Conservation (phyloP, 2,797 vertebrate species). For the Sebastolobus altivelis region DNA sequence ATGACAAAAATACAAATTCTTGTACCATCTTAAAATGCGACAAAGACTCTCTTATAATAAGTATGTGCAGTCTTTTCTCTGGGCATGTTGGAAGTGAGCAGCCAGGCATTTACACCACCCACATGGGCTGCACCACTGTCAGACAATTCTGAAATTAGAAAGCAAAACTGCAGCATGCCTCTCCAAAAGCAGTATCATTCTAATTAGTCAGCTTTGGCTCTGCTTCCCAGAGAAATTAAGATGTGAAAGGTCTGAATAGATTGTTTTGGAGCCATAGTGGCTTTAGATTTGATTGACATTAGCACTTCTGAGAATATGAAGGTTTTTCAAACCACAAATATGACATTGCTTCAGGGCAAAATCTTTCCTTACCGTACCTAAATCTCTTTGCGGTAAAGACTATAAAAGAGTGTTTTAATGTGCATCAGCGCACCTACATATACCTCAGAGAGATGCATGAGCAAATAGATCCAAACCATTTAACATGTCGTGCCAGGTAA, state of each 20-base stretch:
- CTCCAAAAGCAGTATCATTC: slow-evolving; percentile 44
- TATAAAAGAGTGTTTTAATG: slow-evolving; percentile 32
- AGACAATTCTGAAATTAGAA: slow-evolving; percentile 66
- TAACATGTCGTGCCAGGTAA: slow-evolving; percentile 18
- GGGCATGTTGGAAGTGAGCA: slow-evolving; percentile 46
- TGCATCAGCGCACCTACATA: slow-evolving; percentile 24
- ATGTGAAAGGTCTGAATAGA: slow-evolving; percentile 41
- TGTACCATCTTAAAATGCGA: slow-evolving; percentile 5
- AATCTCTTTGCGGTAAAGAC: slow-evolving; percentile 17
- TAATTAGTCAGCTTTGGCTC: slow-evolving; percentile 61
- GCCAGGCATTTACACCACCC: slow-evolving; percentile 69
- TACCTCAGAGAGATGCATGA: slow-evolving; percentile 23
- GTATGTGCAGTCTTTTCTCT: slow-evolving; percentile 41
- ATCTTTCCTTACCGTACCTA: not conserved
- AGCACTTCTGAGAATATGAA: slow-evolving; percentile 36
- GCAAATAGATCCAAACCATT: slow-evolving; percentile 37
- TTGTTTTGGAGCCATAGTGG: slow-evolving; percentile 2
- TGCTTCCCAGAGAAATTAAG: slow-evolving; percentile 38
- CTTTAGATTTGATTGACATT: slow-evolving; percentile 38
- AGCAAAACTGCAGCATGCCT: slow-evolving; percentile 41
- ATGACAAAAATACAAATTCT: slow-evolving; percentile 18
- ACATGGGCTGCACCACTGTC: slow-evolving; percentile 63
- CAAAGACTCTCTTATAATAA: slow-evolving; percentile 46
- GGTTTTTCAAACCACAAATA: slow-evolving; percentile 40
- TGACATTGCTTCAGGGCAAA: slow-evolving; percentile 30